These are phyloP conservation scores for Physocephala rufipes DNA, from an alignment of 2,888 invertebrate species.

Conservation along the genomic window DNA sequence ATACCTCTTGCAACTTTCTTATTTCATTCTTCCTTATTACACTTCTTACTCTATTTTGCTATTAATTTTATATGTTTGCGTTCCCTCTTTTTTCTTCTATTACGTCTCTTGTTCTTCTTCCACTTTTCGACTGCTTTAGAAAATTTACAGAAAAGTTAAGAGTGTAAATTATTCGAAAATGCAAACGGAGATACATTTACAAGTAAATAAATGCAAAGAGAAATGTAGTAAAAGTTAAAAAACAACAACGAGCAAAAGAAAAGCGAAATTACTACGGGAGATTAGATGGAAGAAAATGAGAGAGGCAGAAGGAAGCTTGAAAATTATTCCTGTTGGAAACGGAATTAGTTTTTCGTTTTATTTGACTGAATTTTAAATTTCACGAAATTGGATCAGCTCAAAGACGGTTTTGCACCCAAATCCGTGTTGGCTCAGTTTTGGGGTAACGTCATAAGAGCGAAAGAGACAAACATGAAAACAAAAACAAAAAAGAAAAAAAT, in stretches of 20 bases:
- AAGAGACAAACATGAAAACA: too few relatives aligned
- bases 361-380: conserved; percentile 2
- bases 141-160: not conserved
- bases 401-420: not conserved
- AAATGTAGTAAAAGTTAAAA: not conserved
- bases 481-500: too few relatives aligned
- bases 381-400: not conserved
- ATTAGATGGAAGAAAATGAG: not conserved
- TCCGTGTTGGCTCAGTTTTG: too few relatives aligned
- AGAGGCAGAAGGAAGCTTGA: not conserved
- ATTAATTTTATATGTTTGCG: not conserved
- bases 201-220: not conserved
- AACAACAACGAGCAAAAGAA: not conserved
- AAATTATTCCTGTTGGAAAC: not conserved
- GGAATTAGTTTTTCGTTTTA: not conserved
- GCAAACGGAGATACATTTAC: conserved; percentile 1
- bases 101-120: not conserved
- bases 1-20: not conserved
- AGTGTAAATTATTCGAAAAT: not conserved
- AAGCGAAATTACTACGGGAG: too few relatives aligned
- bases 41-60: not conserved
- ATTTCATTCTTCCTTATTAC: not conserved
- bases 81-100: not conserved
- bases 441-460: too few relatives aligned
- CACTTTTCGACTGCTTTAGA: not conserved